Evolutionary conservation across 2,113 vertebrate species (phyloP), one percentile per base, ranked within the genome.

Genomic region (Aythya baeri): DNA sequence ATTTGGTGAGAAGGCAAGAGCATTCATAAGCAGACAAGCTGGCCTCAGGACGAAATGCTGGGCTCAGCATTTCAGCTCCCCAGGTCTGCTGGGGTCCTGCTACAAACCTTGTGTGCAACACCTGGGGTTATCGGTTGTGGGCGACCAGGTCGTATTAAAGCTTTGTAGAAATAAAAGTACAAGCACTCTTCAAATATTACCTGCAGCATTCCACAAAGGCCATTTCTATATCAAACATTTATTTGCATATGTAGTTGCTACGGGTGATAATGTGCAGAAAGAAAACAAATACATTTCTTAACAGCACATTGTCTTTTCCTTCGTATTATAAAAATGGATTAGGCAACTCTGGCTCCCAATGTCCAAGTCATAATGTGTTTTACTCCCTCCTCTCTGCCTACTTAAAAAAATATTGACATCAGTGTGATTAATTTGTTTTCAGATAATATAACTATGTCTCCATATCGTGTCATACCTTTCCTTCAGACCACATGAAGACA

Each of bases 131-230:
- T n/a, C 12, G 25, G 25, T 17, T 20, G 4, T 6, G 20, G 46
- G 49, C 38, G 65, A 17, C 11, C 0, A 2, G 14, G 14, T 17
- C 1, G 0, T 31, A 6, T 8, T 22, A 44, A 76, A 92, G 6
- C 11, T 49, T 43, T 3, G 0, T 6, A 68, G 81, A 61, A 89
- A 55, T 2, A 5, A 0, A 50, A 76, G 12, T 10, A 26, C 32
- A 62, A 77, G 67, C 11, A n/a, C 21, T 13, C 34, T 50, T 66
- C 38, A 41, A 49, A 31, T 9, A 20, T 55, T 18, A 44, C 0
- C 46, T 61, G 55, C 2, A 80, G 63, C 44, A 15, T 34, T 34
- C 43, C 68, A 32, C 52, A 44, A 14, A 71, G 18, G 17, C 43
- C 88, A 22, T 10, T 83, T n/a, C 59, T 46, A 63, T 9, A 50